Evolutionary conservation across 2,797 vertebrate species (phyloP).

Genomic region (Macrochelys suwanniensis): DNA sequence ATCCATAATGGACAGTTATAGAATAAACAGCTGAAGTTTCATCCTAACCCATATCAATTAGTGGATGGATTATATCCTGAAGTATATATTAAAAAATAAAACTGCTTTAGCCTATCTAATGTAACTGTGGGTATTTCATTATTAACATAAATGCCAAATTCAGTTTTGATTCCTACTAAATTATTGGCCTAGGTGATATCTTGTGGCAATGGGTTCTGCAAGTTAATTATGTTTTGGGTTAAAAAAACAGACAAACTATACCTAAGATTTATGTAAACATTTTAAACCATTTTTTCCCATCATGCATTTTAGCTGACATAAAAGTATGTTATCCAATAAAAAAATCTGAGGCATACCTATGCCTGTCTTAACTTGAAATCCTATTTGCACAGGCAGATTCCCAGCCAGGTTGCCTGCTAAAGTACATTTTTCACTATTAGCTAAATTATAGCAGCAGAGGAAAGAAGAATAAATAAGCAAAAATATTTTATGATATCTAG

Average conservation of each 20-base stretch:
- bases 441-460: background rate
- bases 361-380: background rate
- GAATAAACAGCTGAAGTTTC: conserved; percentile 26
- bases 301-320: background rate
- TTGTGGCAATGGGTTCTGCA: background rate
- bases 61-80: conserved; percentile 15
- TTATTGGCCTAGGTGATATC: background rate
- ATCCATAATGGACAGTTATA: conserved; percentile 29
- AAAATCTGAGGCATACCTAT: background rate
- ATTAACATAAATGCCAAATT: rapidly evolving
- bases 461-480: background rate
- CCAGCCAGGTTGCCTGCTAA: background rate
- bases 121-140: background rate
- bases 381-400: background rate
- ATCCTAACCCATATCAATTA: conserved; percentile 47
- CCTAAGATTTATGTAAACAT: background rate
- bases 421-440: background rate
- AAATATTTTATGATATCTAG: background rate
- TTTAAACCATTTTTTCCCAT: background rate
- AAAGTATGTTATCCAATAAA: background rate
- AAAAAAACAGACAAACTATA: rapidly evolving
- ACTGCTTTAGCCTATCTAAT: background rate
- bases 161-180: background rate
- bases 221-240: background rate
- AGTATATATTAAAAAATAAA: background rate